phyloP scores from a whole-genome alignment of 2,113 vertebrate genomes.

The Hippocampus guttulatus region DNA sequence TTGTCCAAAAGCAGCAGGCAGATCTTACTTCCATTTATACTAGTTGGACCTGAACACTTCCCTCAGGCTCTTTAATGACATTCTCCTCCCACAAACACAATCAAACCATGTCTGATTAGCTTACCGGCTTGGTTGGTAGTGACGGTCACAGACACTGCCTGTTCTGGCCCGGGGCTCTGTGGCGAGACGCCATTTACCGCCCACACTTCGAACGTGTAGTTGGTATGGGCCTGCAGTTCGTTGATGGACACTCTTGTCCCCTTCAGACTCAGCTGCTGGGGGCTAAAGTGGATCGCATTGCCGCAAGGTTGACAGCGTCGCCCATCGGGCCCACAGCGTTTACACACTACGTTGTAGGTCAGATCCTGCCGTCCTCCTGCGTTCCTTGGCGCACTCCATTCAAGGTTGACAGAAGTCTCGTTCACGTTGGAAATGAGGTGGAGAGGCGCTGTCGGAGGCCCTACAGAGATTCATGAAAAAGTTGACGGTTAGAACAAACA shows the following conservation, averaged over 20 bases:
- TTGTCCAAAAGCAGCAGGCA: neutral
- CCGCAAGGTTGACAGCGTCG: constrained; percentile 86
- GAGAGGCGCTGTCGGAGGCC: constrained; percentile 88
- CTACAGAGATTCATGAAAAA: constrained; percentile 55
- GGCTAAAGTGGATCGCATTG: constrained; percentile 87
- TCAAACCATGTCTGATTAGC: constrained; percentile 18
- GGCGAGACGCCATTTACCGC: constrained; percentile 92
- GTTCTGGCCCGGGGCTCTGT: constrained; percentile 86
- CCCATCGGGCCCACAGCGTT: constrained; percentile 80
- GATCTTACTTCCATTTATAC: neutral
- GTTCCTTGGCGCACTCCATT: constrained; percentile 88
- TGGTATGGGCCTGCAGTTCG: constrained; percentile 94
- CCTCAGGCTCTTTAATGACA: constrained; percentile 3
- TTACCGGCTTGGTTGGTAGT: constrained; percentile 98
- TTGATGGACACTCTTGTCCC: constrained; percentile 89
- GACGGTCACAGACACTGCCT: constrained; percentile 91
- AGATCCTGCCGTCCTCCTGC: constrained; percentile 89
- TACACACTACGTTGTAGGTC: constrained; percentile 91
- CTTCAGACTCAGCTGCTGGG: constrained; percentile 86
- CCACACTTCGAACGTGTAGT: constrained; percentile 98
- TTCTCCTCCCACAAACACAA: neutral
- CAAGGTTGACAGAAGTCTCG: constrained; percentile 94
- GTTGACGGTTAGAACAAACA: neutral
- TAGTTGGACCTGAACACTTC: neutral
- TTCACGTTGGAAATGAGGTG: constrained; percentile 98